phyloP scores from a whole-genome alignment of 2,113 vertebrate species.

The Donacobius atricapilla region DNA sequence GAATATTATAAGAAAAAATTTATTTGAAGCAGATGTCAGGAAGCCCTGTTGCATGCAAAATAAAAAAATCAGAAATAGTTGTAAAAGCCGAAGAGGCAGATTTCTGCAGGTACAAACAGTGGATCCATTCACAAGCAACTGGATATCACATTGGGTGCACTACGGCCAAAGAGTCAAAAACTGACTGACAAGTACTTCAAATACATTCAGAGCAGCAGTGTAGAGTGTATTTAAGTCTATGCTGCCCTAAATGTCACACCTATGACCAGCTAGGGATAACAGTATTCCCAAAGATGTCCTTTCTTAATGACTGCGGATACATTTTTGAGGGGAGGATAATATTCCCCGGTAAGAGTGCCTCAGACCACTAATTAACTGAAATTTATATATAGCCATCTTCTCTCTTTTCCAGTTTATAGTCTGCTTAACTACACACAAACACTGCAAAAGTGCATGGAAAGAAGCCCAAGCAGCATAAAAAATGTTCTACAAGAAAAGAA shows the following conservation, averaged over 20 bases:
- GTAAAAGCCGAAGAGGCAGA: conserved; percentile 40
- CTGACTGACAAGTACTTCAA: neutral
- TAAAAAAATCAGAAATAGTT: conserved; percentile 12
- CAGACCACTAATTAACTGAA: neutral
- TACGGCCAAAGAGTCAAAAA: neutral
- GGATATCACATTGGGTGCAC: neutral
- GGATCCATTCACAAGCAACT: conserved; percentile 55
- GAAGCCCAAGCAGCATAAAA: neutral
- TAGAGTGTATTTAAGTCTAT: neutral
- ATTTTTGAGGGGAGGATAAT: neutral
- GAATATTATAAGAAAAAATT: conserved; percentile 49
- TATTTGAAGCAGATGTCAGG: conserved; percentile 75
- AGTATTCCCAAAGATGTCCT: neutral
- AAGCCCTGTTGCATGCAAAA: conserved; percentile 39
- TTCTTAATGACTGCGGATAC: neutral
- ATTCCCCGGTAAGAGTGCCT: neutral
- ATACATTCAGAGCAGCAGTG: neutral
- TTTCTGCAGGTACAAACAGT: conserved; percentile 63
- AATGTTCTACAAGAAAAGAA: neutral
- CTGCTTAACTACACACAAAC: neutral
- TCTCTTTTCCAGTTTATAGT: neutral
- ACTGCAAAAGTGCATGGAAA: neutral
- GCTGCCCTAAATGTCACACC: neutral
- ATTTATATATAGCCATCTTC: neutral
- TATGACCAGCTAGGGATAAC: neutral